A percentile compares a stretch with the other conserved stretches of the same genome.
Conservation (phyloP, 2,888 invertebrate species). For the Drosophila demipolita region DNA sequence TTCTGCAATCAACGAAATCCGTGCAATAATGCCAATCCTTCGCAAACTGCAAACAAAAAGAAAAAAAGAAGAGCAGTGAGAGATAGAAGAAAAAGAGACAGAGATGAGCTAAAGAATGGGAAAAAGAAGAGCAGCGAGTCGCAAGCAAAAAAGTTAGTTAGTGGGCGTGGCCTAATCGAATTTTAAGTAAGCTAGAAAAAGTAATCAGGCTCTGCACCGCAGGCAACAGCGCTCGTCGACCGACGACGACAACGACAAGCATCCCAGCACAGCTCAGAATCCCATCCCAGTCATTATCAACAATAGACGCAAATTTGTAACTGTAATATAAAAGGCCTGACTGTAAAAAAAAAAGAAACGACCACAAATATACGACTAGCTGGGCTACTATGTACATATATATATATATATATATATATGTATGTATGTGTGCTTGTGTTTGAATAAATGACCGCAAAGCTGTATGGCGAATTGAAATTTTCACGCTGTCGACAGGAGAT, state of each 20-base stretch:
- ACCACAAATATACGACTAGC: constrained; percentile 10
- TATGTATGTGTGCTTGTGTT: constrained; percentile 25
- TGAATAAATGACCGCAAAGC: constrained; percentile 73
- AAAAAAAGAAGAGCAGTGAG: constrained; percentile 2
- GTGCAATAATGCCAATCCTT: constrained; percentile 85
- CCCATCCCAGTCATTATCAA: constrained; percentile 49
- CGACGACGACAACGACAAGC: constrained; percentile 15
- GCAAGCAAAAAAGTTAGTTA: constrained; percentile 69
- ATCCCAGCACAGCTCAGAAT: constrained; percentile 5
- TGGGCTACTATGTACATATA: not conserved
- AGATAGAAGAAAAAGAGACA: constrained; percentile 2
- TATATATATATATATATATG: not conserved
- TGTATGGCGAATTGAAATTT: constrained; percentile 78
- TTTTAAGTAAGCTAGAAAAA: constrained; percentile 78
- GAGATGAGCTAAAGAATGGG: not conserved
- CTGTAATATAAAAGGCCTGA: constrained; percentile 68
- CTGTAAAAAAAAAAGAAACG: constrained; percentile 24
- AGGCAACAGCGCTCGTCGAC: constrained; percentile 28
- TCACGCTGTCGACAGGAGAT: constrained; percentile 65
- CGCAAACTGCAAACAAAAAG: constrained; percentile 80
- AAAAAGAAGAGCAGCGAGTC: constrained; percentile 17
- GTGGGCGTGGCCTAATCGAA: constrained; percentile 78
- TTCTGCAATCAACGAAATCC: constrained; percentile 84
- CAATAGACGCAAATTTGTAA: constrained; percentile 78
- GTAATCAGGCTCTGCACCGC: constrained; percentile 70